Evolutionary conservation across 2,888 invertebrate genomes (phyloP).

Genomic region (Blomia tropicalis): DNA sequence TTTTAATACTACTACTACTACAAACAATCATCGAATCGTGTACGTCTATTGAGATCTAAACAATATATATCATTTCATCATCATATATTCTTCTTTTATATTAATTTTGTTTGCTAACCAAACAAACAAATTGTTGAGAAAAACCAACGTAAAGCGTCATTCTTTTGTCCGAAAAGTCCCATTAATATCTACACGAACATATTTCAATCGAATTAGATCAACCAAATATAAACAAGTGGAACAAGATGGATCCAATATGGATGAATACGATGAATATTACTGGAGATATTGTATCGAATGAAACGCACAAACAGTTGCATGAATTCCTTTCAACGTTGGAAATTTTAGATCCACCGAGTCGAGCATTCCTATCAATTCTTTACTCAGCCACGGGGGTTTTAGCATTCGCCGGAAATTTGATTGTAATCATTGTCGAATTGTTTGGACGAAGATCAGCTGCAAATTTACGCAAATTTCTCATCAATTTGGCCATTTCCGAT

Average conservation of each 20-base stretch:
- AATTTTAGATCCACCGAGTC: slow-evolving; percentile 6
- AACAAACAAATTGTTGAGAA: no score
- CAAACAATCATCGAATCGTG: no score
- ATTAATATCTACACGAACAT: no score
- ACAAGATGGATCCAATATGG: slow-evolving; percentile 22
- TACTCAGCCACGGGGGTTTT: slow-evolving; percentile 17
- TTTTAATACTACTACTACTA: no score
- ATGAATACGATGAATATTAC: slow-evolving; percentile 17
- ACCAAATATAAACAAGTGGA: neutral
- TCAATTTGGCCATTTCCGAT: slow-evolving; percentile 21
- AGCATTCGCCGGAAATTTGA: slow-evolving; percentile 15
- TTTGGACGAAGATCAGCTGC: slow-evolving; percentile 18
- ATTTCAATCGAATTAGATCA: no score
- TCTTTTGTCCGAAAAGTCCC: no score
- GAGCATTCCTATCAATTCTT: neutral
- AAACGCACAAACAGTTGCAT: neutral
- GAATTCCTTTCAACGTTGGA: neutral
- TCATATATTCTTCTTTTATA: no score
- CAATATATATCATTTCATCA: no score
- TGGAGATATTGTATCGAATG: neutral
- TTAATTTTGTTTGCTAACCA: no score
- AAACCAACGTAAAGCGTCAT: no score
- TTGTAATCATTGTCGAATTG: slow-evolving; percentile 18
- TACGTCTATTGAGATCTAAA: no score
- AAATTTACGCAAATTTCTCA: slow-evolving; percentile 16